phyloP scores from a whole-genome alignment of 2,888 invertebrate genomes.

The Chrysina gloriosa region DNA sequence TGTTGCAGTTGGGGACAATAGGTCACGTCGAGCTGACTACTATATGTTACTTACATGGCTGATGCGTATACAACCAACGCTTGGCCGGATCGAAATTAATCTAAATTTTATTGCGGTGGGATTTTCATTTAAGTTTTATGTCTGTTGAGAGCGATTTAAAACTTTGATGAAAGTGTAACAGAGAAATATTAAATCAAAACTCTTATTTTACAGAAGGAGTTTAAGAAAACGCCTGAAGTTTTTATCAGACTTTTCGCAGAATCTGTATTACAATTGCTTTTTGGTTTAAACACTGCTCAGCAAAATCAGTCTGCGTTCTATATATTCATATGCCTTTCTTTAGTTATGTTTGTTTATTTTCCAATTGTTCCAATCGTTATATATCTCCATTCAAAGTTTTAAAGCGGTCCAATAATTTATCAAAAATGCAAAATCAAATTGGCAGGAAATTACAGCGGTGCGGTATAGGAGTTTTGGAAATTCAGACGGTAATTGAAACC shows the following conservation, averaged over 20 bases:
- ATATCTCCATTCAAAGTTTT: neutral
- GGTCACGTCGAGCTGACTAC: constrained; percentile 46
- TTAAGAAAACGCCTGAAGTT: neutral
- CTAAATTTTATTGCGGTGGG: constrained; percentile 18
- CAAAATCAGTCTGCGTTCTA: too few relatives aligned
- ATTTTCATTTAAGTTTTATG: constrained; percentile 10
- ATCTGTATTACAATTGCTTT: neutral
- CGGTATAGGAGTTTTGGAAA: neutral
- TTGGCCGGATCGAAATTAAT: constrained; percentile 12
- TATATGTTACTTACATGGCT: constrained; percentile 28
- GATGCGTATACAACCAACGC: constrained; percentile 15
- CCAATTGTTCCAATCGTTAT: neutral
- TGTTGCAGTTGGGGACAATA: constrained; percentile 49
- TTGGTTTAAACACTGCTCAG: neutral
- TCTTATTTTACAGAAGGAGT: neutral
- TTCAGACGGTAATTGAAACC: constrained; percentile 7
- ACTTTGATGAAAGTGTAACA: neutral
- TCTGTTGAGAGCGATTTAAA: neutral
- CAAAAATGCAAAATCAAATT: neutral
- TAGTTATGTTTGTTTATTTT: neutral
- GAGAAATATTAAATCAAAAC: neutral
- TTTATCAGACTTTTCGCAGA: neutral
- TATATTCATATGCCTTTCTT: neutral
- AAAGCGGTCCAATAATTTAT: neutral
- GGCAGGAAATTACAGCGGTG: neutral